These are phyloP conservation scores for Suncus etruscus DNA, from an alignment of 2,113 vertebrate species.

Conservation along the genomic window DNA sequence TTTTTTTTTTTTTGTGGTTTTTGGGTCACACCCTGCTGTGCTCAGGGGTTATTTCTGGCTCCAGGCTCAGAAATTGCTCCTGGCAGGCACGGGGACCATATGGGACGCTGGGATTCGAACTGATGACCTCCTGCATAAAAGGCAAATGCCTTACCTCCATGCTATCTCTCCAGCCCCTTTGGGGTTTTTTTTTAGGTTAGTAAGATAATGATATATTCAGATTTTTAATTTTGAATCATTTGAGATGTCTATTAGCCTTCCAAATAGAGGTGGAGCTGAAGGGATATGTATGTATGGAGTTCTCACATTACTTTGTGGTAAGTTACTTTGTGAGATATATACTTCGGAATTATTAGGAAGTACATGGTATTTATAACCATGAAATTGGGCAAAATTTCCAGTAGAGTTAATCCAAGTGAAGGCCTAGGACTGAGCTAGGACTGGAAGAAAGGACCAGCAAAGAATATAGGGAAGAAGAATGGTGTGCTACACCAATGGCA, in stretches of 20 bases:
- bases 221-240: neutral
- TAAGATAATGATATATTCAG: neutral
- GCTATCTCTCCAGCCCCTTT: too few relatives aligned
- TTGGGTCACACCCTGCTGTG: too few relatives aligned
- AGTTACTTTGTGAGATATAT: neutral
- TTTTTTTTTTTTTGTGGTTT: too few relatives aligned
- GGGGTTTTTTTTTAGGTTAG: too few relatives aligned
- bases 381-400: slow-evolving; percentile 24
- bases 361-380: neutral
- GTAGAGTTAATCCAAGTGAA: neutral
- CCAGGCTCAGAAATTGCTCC: too few relatives aligned
- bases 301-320: neutral
- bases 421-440: neutral
- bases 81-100: too few relatives aligned
- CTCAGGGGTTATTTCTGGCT: too few relatives aligned
- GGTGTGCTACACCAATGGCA: too few relatives aligned
- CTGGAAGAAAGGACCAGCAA: neutral
- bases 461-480: neutral
- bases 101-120: too few relatives aligned
- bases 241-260: slow-evolving; percentile 15
- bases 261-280: neutral
- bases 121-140: too few relatives aligned
- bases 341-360: neutral
- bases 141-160: too few relatives aligned
- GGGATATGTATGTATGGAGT: neutral